A percentile compares a stretch with the other conserved stretches of the same genome.
Conservation (phyloP, 2,888 invertebrate genomes). For the Siphlonurus alternatus region DNA sequence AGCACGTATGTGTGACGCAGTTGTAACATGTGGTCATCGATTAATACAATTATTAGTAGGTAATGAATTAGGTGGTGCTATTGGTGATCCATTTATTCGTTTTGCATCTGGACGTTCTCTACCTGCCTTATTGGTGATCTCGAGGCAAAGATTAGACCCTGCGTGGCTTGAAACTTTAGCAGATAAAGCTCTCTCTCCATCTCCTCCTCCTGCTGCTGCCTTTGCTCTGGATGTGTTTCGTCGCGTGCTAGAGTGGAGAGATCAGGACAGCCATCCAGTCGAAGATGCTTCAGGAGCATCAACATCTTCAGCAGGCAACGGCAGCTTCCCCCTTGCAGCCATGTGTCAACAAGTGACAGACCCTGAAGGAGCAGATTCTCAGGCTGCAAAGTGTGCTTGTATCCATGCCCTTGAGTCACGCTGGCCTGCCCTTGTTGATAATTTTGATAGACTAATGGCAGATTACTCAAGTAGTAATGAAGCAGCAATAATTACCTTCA, state of each 20-base stretch:
- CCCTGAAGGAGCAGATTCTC: conserved; percentile 57
- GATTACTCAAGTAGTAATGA: conserved; percentile 30
- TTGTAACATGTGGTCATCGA: conserved; percentile 64
- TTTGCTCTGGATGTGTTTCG: conserved; percentile 73
- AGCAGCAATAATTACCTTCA: conserved; percentile 48
- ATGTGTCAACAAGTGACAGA: conserved; percentile 35
- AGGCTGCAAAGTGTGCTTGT: conserved; percentile 69
- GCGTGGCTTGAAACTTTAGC: conserved; percentile 47
- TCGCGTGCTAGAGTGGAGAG: conserved; percentile 78
- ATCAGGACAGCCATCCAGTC: conserved; percentile 59
- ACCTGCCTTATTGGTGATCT: conserved; percentile 67
- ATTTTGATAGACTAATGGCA: conserved; percentile 31
- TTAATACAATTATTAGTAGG: conserved; percentile 39
- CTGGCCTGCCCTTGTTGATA: conserved; percentile 64
- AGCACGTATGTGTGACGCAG: conserved; percentile 60
- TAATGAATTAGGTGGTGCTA: conserved; percentile 28
- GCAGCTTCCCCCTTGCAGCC: neutral
- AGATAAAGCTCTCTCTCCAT: conserved; percentile 28
- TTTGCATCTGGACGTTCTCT: conserved; percentile 64
- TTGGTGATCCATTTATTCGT: conserved; percentile 61
- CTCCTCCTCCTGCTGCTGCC: conserved; percentile 33
- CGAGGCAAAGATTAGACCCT: conserved; percentile 63
- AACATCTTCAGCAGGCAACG: conserved; percentile 1
- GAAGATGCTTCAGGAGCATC: conserved; percentile 40
- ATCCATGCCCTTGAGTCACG: conserved; percentile 70